A percentile compares a stretch with the other conserved stretches of the same genome.
Conservation (phyloP, 2,113 vertebrate species). For the Tyrannus savana region DNA sequence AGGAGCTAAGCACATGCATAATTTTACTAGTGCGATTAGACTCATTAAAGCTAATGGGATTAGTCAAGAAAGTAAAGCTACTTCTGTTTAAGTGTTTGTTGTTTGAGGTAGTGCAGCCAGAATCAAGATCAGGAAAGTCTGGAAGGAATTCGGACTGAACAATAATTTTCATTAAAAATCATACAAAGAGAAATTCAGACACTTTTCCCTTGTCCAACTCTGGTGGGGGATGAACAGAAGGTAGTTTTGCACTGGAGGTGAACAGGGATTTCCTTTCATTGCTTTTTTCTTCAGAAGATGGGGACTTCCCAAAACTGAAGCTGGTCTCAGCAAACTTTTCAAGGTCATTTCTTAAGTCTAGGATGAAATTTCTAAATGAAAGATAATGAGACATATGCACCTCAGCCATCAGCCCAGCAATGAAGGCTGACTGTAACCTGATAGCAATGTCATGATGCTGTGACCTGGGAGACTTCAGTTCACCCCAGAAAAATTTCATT, state of each 20-base stretch:
- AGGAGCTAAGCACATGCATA: constrained; percentile 36
- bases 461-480: background rate
- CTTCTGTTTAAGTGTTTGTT: constrained; percentile 34
- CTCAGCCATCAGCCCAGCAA: background rate
- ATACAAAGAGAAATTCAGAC: background rate
- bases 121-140: background rate
- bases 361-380: background rate
- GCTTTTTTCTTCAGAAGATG: background rate
- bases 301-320: background rate
- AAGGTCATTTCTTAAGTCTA: background rate
- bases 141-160: background rate
- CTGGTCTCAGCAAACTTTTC: background rate
- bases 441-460: background rate
- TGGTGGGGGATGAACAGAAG: background rate
- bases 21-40: constrained; percentile 36
- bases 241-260: background rate
- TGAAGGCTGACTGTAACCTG: background rate
- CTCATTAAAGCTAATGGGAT: constrained; percentile 51
- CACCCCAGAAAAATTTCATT: background rate
- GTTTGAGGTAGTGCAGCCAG: background rate
- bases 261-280: background rate
- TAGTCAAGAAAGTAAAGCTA: constrained; percentile 55
- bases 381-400: background rate
- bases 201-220: background rate
- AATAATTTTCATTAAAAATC: background rate